Evolutionary conservation across 1,140 invertebrate genomes (phyloP), one percentile per base, ranked within the genome.

Genomic region (Papilio dardanus): DNA sequence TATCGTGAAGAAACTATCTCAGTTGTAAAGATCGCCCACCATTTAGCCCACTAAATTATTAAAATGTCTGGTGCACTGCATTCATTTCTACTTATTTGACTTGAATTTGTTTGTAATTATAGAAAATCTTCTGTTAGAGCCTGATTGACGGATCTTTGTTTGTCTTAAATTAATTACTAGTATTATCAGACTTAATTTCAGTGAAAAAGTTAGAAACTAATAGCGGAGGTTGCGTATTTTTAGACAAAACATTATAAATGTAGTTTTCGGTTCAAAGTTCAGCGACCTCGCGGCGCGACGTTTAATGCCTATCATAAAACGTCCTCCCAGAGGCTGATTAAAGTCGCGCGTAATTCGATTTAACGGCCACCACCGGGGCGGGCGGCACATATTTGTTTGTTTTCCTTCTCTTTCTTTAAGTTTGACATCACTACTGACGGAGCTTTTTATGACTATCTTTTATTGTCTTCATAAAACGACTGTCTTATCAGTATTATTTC

Each of bases 241-340:
- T 66, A 74, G 46, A 74, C 58, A 62, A 74, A 74, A 66, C 30
- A 58, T 68, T 73, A 74, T 69, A 62, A 79, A 76, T 74, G 62
- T 71, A 54, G 78, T 69, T 81, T 88, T 81, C 83, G 68, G 77
- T 78, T 79, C 81, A 86, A 86, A 91, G 89, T 87, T 88, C 87
- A 86, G 46, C 81, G 86, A 89, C 83, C 89, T 81, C 76, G 75
- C 76, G 77, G 79, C 76, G 75, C 78, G 76, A 76, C 79, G 68
- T 82, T 90, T 89, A 86, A 83, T 89, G 83, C 86, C 88, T 86
- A 88, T 86, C 84, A 80, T 90, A 88, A 92, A 90, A 82, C 79
- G 77, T 77, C 84, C 85, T 87, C 86, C 73, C 74, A 76, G 88
- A 86, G 84, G 75, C 85, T 88, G 84, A 89, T 89, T 89, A 88